Evolutionary conservation across 2,113 vertebrate species (phyloP).

Genomic region (Zeus faber): DNA sequence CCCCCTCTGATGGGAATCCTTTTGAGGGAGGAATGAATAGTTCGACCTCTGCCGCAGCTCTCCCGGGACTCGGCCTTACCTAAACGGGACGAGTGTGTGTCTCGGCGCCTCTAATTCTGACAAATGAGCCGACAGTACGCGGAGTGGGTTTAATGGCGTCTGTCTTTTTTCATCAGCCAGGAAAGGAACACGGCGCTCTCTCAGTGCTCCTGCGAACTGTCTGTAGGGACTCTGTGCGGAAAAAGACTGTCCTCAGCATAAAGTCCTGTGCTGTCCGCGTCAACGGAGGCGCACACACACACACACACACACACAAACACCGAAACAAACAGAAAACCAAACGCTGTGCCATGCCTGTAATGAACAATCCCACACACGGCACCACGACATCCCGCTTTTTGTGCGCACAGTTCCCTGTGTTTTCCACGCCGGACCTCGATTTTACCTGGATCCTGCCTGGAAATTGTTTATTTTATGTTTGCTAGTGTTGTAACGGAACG

Average conservation of each 20-base stretch:
- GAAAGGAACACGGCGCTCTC: not conserved
- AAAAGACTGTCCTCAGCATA: slow-evolving; percentile 22
- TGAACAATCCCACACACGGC: not conserved
- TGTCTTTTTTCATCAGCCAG: not conserved
- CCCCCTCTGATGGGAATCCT: slow-evolving; percentile 18
- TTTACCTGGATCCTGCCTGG: no score
- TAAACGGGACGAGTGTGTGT: not conserved
- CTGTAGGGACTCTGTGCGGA: not conserved
- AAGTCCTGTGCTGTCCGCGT: not conserved
- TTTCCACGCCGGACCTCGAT: no score
- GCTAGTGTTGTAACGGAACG: no score
- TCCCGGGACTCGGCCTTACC: not conserved
- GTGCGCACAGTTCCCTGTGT: no score
- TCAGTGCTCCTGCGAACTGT: not conserved
- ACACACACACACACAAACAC: slow-evolving; percentile 1
- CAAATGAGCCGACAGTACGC: slow-evolving; percentile 10
- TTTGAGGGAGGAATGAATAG: slow-evolving; percentile 27
- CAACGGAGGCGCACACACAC: not conserved
- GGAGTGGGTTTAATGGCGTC: not conserved
- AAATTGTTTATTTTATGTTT: no score
- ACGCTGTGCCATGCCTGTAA: no score
- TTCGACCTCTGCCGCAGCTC: slow-evolving; percentile 22
- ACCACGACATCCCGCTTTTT: no score
- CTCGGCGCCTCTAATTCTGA: slow-evolving; percentile 8
- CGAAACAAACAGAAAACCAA: not conserved